Conservation (phyloP, 2,888 invertebrate genomes). For the Sisyra terminalis region DNA sequence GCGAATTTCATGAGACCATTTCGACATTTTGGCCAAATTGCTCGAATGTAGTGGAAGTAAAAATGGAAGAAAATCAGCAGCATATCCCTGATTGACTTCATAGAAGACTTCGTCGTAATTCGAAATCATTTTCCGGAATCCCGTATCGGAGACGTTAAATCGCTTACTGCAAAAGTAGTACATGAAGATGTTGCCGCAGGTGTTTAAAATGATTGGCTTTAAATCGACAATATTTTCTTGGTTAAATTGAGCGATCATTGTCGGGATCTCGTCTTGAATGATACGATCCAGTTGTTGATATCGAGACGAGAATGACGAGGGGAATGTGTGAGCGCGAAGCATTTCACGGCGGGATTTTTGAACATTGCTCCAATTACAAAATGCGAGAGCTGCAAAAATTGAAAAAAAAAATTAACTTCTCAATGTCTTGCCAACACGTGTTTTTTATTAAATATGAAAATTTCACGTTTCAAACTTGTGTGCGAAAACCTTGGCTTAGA, state of each 20-base stretch:
- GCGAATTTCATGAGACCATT: constrained; percentile 34
- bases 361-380: constrained; percentile 48
- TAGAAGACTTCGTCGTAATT: constrained; percentile 47
- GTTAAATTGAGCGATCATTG: constrained; percentile 19
- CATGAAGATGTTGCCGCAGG: constrained; percentile 42
- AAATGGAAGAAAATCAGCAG: constrained; percentile 46
- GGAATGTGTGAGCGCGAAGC: constrained; percentile 38
- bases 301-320: constrained; percentile 34
- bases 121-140: constrained; percentile 31
- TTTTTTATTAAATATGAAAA: too few species aligned
- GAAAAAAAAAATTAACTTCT: constrained; percentile 7
- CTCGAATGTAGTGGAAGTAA: constrained; percentile 34
- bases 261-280: constrained; percentile 26
- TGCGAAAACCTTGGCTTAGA: too few species aligned
- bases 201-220: constrained; percentile 31
- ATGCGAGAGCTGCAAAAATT: constrained; percentile 39
- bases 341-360: constrained; percentile 42
- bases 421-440: too few species aligned
- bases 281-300: constrained; percentile 33
- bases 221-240: constrained; percentile 18
- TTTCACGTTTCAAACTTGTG: too few species aligned
- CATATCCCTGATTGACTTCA: constrained; percentile 50
- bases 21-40: constrained; percentile 31
- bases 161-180: constrained; percentile 39
- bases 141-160: constrained; percentile 26